Conservation (phyloP, 2,888 invertebrate genomes). For the Leucoptera coffeella region DNA sequence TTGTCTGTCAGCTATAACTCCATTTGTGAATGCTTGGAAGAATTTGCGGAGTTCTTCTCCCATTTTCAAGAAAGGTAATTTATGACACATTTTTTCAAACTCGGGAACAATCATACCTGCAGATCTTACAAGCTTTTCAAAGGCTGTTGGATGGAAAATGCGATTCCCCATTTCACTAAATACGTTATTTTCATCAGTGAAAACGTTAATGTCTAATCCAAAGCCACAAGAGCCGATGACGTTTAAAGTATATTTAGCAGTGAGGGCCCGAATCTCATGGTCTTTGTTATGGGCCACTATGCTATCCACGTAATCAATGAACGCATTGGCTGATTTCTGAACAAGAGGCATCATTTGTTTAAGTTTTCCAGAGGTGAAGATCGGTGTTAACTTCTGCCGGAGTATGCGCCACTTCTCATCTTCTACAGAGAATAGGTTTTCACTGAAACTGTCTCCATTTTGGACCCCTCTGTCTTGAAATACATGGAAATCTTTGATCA, state of each 20-base stretch:
- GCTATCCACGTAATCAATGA: neutral
- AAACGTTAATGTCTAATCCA: slow-evolving; percentile 2
- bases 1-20: slow-evolving; percentile 6
- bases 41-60: slow-evolving; percentile 8
- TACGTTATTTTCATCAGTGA: slow-evolving; percentile 1
- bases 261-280: neutral
- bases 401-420: slow-evolving; percentile 3
- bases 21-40: slow-evolving; percentile 5
- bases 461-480: neutral
- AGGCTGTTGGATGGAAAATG: neutral
- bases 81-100: slow-evolving; percentile 1
- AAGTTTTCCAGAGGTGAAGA: slow-evolving; percentile 4
- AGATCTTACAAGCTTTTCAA: neutral
- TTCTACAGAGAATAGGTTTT: neutral
- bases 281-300: neutral
- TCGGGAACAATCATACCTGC: slow-evolving; percentile 2
- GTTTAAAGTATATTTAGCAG: neutral
- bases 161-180: slow-evolving; percentile 1
- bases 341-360: slow-evolving; percentile 4
- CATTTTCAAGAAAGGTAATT: neutral
- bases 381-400: slow-evolving; percentile 3
- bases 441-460: neutral
- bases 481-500: slow-evolving; percentile 9
- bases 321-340: neutral
- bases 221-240: neutral